Evolutionary conservation across 2,888 invertebrate species (phyloP), one percentile per base, ranked within the genome.

Genomic region (Tetrapedia diversipes): DNA sequence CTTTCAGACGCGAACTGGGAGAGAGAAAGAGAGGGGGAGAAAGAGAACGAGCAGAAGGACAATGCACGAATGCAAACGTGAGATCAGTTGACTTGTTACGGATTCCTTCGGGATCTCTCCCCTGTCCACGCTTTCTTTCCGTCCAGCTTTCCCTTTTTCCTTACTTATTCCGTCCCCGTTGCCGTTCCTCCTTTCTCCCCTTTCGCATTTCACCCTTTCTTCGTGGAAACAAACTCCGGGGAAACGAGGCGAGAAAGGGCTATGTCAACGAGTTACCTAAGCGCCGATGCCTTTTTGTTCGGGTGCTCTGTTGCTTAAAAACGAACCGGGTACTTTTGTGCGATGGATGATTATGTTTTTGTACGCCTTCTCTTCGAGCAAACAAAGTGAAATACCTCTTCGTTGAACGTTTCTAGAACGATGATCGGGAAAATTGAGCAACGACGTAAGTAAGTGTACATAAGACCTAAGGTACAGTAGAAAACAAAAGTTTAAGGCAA

Each of bases 1-100:
- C 60, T 57, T 51, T 63, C 57, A 69, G 74, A 75, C 73, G 70
- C 71, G 65, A 80, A 73, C 77, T n/a, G n/a, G n/a, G n/a, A n/a
- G n/a, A n/a, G n/a, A n/a, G n/a, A n/a, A n/a, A n/a, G n/a, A n/a
- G n/a, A n/a, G n/a, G n/a, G 76, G 22, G 29, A 53, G 54, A 22
- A 34, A 37, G 49, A 68, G 61, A 54, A 39, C 37, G 56, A 51
- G 49, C 39, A 51, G n/a, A n/a, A n/a, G 37, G 67, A 79, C 79
- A 68, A 74, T 61, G 54, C 64, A 47, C 59, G 49, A 65, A 74
- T 73, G 72, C 73, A 72, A 81, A 71, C 72, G 71, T 69, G 61
- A 16, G 66, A 70, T 79, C 79, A 53, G 69, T 75, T 69, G 69
- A 65, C 74, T 81, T 64, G 45, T 51, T 81, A 37, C 37, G 51